Evolutionary conservation across 1,140 invertebrate species (phyloP).

Genomic region (Homarus americanus): DNA sequence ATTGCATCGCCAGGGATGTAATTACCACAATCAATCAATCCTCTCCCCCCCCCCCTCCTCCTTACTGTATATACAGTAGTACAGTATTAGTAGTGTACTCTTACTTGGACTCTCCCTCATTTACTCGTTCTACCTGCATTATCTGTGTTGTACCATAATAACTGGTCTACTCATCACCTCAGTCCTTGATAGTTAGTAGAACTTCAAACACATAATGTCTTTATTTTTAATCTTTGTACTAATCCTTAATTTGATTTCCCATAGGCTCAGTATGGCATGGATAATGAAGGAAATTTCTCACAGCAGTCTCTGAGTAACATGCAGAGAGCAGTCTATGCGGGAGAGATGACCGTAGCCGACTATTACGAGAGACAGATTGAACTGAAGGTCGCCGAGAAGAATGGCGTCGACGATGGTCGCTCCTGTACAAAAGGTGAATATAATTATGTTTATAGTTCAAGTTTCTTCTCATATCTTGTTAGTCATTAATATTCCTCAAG

Average conservation of each 20-base stretch:
- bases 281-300: conserved; percentile 88
- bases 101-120: too few species aligned
- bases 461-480: too few species aligned
- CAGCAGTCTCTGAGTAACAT: conserved; percentile 90
- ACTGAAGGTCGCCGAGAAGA: conserved; percentile 85
- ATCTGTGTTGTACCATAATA: background rate
- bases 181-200: background rate
- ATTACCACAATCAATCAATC: too few species aligned
- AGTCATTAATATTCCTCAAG: too few species aligned
- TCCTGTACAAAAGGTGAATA: conserved; percentile 85
- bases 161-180: background rate
- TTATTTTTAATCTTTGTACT: background rate
- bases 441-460: too few species aligned
- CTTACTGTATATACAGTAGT: too few species aligned
- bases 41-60: too few species aligned
- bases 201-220: background rate
- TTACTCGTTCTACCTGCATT: too few species aligned
- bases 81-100: too few species aligned
- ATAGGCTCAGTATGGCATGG: conserved; percentile 92
- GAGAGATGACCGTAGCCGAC: conserved; percentile 90
- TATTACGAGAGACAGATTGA: conserved; percentile 91
- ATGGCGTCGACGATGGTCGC: conserved; percentile 89
- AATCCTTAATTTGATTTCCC: background rate
- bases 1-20: too few species aligned
- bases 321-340: conserved; percentile 89